Evolutionary conservation across 2,888 invertebrate genomes (phyloP).

Genomic region (Agrochola macilenta): DNA sequence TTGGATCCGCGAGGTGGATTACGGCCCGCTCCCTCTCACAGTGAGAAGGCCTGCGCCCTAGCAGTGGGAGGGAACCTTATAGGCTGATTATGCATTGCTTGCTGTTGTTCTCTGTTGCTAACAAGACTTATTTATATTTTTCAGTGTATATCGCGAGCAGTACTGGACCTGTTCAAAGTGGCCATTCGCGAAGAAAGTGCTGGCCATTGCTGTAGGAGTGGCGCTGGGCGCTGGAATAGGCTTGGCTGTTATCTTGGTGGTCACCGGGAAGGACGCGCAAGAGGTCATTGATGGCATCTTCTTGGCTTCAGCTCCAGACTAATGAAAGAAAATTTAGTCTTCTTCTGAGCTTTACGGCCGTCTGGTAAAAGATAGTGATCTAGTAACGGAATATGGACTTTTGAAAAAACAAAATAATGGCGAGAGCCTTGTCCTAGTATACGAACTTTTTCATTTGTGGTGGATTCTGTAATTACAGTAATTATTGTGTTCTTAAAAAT

Average conservation of each 20-base stretch:
- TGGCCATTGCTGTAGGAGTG: constrained; percentile 81
- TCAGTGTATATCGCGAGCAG: constrained; percentile 85
- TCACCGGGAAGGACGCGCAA: constrained; percentile 66
- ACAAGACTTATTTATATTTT: constrained; percentile 49
- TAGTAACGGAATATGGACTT: constrained; percentile 26
- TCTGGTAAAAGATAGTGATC: constrained; percentile 11
- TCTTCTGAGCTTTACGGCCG: background rate
- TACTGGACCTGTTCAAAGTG: constrained; percentile 87
- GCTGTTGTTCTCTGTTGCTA: background rate
- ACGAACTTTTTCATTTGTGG: constrained; percentile 20
- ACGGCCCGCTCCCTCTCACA: background rate
- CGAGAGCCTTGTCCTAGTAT: background rate
- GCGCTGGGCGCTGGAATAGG: constrained; percentile 82
- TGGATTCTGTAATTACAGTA: constrained; percentile 5
- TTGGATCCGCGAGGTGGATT: background rate
- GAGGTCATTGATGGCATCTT: constrained; percentile 75
- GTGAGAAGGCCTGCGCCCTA: background rate
- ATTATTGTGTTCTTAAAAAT: constrained; percentile 12
- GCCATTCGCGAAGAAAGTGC: constrained; percentile 79
- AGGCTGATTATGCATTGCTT: background rate
- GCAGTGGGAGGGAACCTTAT: background rate
- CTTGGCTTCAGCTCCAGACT: constrained; percentile 69
- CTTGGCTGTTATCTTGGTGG: constrained; percentile 74
- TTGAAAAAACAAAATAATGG: background rate
- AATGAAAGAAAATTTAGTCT: constrained; percentile 10